Evolutionary conservation across 2,113 vertebrate genomes (phyloP), one percentile per base, ranked within the genome.

Genomic region (Larimichthys polyactis): DNA sequence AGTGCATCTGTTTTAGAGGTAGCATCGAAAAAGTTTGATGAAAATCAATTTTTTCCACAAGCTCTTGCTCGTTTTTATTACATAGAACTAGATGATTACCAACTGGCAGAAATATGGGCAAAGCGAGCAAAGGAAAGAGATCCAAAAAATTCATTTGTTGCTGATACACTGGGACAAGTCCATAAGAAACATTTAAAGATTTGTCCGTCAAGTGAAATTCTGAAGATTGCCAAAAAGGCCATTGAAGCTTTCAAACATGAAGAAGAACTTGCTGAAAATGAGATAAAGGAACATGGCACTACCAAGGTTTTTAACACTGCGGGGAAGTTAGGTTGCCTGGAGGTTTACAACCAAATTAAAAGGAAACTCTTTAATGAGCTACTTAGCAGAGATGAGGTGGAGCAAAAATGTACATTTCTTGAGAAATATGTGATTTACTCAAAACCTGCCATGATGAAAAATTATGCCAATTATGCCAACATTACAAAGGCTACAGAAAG

Each of bases 161-260:
- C 73, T 49, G 84, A 93, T 52, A 93, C 91, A n/a, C 83, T 92
- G 11, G 92, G 90, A 4, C 87, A 92, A 63, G 80, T 92, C 51
- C 3, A 85, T 46, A 92, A 91, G 60, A 62, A 88, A 57, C 67
- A 0, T 3, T 11, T 93, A 15, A 65, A 71, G 7, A 76, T 27
- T 4, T 4, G 32, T 32, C 32, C 4, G 5, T 32, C 57, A 12
- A 2, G 3, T 29, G 2, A 48, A 22, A 65, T 90, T 24, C 55
- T 90, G 48, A 9, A 63, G 0, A n/a, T 81, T 5, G 83, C 86
- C 8, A 12, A 17, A 49, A 54, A 64, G 7, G 90, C 87, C 19
- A 74, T 67, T 24, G 11, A 79, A 1, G 82, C 85, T 19, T 91
- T 91, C 49, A 71, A 69, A 76, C 2, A 75, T 19, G 87, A 79